Conservation (phyloP, 2,113 vertebrate species). For the Pseudonaja textilis region DNA sequence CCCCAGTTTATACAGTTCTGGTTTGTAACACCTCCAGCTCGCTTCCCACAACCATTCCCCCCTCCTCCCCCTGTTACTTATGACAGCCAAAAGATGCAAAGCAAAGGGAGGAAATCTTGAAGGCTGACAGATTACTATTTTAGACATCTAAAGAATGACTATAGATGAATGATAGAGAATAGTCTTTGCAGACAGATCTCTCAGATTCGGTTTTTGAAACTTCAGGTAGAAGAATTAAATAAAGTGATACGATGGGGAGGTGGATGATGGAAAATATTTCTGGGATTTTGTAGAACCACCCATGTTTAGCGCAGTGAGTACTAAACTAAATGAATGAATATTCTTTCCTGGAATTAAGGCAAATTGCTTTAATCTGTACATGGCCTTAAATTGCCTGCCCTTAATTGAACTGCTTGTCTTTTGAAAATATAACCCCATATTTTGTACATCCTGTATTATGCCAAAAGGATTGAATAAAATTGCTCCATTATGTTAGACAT, state of each 20-base stretch:
- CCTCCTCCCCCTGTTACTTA: too few relatives aligned
- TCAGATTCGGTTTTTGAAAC: not conserved
- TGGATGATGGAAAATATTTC: not conserved
- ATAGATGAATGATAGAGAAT: not conserved
- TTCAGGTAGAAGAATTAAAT: not conserved
- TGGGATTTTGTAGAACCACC: not conserved
- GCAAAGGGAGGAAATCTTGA: too few relatives aligned
- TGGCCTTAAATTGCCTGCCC: not conserved
- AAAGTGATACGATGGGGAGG: not conserved
- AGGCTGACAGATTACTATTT: not conserved
- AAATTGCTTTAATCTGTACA: not conserved
- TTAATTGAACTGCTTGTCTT: not conserved
- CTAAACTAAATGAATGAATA: not conserved
- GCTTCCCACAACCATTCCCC: too few relatives aligned
- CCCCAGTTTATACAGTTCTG: too few relatives aligned
- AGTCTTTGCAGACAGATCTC: not conserved
- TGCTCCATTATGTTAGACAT: not conserved
- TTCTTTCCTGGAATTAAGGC: not conserved
- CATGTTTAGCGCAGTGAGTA: not conserved
- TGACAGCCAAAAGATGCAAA: too few relatives aligned
- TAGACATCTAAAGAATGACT: not conserved
- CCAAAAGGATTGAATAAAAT: not conserved
- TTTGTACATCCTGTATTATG: not conserved
- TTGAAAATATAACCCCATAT: not conserved
- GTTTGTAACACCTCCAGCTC: too few relatives aligned